Evolutionary conservation across 2,113 vertebrate species (phyloP), one percentile per base, ranked within the genome.

Genomic region (Jacana jacana): DNA sequence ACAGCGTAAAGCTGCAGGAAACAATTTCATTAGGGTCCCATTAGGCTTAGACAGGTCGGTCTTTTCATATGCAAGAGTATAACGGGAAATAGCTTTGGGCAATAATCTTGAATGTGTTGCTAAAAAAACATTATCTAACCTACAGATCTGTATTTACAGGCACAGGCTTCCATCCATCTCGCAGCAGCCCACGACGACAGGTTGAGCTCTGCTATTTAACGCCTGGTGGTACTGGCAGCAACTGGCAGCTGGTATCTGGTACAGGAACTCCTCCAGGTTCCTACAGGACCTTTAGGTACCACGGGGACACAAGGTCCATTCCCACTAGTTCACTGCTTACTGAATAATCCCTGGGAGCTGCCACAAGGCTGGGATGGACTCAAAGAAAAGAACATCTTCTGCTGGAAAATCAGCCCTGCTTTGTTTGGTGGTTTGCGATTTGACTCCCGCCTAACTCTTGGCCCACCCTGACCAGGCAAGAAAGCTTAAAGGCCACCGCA

Each of bases 71-170:
- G 52, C 58, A 64, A 52, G 73, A 44, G 48, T 49, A 86, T 15
- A 91, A 61, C 0, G 6, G 52, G 60, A 57, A 91, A 88, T 46
- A 82, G 70, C 70, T 93, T 69, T 73, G 83, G 73, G 82, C 63
- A 57, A 64, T 54, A 70, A 92, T 73, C 70, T 52, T 61, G 68
- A 92, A 66, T 25, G 48, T n/a, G 35, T 48, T 83, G 60, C 55
- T 95, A 82, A 93, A 89, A 89, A 42, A 88, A 10, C 65, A 64
- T 81, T 78, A 92, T 51, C 80, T 84, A 46, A 94, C 81, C 37
- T 42, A 77, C 51, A 86, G 61, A 63, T 81, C 44, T 4, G 4
- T 92, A 64, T 88, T 92, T 77, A 91, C 72, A 88, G 51, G 51
- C 55, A 85, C 71, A 63, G n/a, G 28, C 73, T 83, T 81, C 83